Percentiles rank a stretch among this genome's conserved stretches.
Evolutionary conservation across 2,113 vertebrate genomes (phyloP).

Genomic region (Dicerorhinus sumatrensis): DNA sequence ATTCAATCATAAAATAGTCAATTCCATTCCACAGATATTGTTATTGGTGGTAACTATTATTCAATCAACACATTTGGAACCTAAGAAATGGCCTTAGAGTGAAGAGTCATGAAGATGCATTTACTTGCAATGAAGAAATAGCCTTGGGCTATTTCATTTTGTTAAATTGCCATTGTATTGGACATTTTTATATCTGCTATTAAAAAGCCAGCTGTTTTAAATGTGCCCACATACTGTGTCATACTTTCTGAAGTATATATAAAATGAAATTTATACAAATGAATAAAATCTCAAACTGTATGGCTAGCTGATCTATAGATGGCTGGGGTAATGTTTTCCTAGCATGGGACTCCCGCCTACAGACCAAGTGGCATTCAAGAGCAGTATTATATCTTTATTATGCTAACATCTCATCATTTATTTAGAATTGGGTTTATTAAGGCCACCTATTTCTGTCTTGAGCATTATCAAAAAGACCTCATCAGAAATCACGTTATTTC

Average conservation of each 20-base stretch:
- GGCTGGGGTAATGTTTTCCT: conserved; percentile 4
- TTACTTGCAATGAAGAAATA: conserved; percentile 54
- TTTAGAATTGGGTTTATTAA: conserved; percentile 60
- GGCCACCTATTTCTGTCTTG: not conserved
- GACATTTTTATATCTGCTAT: conserved; percentile 55
- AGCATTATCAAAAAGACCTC: conserved; percentile 32
- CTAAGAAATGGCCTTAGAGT: conserved; percentile 46
- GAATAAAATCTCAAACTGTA: conserved; percentile 44
- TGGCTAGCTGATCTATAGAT: not conserved
- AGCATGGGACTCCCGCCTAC: conserved; percentile 2
- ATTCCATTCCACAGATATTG: conserved; percentile 42
- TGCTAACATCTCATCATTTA: conserved; percentile 25
- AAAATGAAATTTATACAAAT: conserved; percentile 59
- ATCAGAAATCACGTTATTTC: conserved; percentile 15
- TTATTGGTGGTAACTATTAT: conserved; percentile 54
- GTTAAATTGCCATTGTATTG: conserved; percentile 60
- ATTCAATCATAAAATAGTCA: conserved; percentile 31
- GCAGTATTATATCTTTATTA: not conserved
- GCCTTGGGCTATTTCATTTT: conserved; percentile 50
- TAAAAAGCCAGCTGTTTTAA: conserved; percentile 53
- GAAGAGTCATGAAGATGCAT: conserved; percentile 36
- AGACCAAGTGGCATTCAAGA: not conserved
- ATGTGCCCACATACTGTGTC: conserved; percentile 46
- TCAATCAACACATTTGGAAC: conserved; percentile 32
- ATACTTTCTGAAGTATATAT: conserved; percentile 70